Evolutionary conservation across 2,888 invertebrate genomes (phyloP), one percentile per base, ranked within the genome.

Genomic region (Tinea trinotella): DNA sequence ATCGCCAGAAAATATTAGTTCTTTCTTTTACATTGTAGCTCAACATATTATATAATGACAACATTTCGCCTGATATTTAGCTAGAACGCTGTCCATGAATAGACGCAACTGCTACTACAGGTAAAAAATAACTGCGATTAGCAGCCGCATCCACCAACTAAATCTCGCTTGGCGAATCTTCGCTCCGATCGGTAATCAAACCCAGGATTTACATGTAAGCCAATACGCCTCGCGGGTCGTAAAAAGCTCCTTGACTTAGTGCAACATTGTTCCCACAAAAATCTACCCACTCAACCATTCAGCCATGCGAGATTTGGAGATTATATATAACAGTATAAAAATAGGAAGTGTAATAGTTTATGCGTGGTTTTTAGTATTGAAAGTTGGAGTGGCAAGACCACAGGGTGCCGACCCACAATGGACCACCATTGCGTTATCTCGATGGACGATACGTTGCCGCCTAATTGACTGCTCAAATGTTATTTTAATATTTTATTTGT

Each of bases 391-490:
- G 69, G 65, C 64, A 62, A 61, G 19, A 44, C 64, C 68, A 59
- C 81, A 70, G 72, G 73, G 77, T 61, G 73, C 65, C 75, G 58
- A 56, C 56, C 71, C 68, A 85, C 84, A 85, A 85, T 85, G 81
- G 77, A 73, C 84, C 84, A 78, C 84, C 82, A 85, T 85, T 61
- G 73, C 67, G 76, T 71, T 83, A 82, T 83, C 82, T 76, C 76
- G 82, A 50, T 50, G 78, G 76, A 72, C 82, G 77, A 78, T 81
- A 79, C 74, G 71, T 76, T 76, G 68, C 75, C 81, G 82, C 83
- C 77, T 81, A 83, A 84, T 85, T 84, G 84, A 84, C 75, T 82
- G 68, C 82, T 83, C 80, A 83, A 83, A 81, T 67, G 73, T 70
- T 76, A 77, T 75, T 80, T 75, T 78, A 81, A 84, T 84, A 80